Percentiles rank a stretch among this genome's conserved stretches.
Conservation (phyloP, 1,140 invertebrate species). For the Harpegnathos saltator region DNA sequence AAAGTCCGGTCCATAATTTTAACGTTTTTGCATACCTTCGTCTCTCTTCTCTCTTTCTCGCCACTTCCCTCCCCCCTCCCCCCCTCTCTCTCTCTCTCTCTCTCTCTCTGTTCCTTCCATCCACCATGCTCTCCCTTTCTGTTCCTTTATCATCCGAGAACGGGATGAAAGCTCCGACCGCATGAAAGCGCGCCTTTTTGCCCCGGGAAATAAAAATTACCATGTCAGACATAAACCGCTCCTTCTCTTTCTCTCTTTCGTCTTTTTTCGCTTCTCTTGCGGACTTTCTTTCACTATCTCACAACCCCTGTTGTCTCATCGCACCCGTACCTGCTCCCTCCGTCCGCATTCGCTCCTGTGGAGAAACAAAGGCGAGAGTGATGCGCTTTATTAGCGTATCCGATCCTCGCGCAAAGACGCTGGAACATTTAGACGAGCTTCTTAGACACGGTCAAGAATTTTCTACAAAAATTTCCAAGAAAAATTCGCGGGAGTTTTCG, state of each 20-base stretch:
- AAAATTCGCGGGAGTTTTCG: not conserved
- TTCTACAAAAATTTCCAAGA: not conserved
- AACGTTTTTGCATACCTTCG: slow-evolving; percentile 69
- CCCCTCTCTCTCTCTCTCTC: slow-evolving; percentile 5
- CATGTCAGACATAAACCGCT: slow-evolving; percentile 76
- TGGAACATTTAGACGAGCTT: not conserved
- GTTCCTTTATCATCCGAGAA: slow-evolving; percentile 73
- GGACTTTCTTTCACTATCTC: slow-evolving; percentile 45
- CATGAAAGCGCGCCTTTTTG: slow-evolving; percentile 76
- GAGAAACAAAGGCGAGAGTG: slow-evolving; percentile 39
- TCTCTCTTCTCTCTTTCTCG: not conserved
- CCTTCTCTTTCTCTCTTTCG: slow-evolving; percentile 38
- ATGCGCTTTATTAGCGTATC: slow-evolving; percentile 41
- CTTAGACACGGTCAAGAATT: slow-evolving; percentile 4
- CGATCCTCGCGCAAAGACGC: not conserved
- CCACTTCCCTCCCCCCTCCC: not conserved
- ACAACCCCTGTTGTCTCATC: slow-evolving; percentile 32
- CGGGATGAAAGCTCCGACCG: slow-evolving; percentile 75
- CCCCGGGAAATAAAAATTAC: slow-evolving; percentile 76
- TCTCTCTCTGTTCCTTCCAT: not conserved
- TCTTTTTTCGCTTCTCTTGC: slow-evolving; percentile 6
- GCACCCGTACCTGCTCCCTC: not conserved
- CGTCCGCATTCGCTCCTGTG: not conserved
- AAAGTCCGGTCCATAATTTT: slow-evolving; percentile 73
- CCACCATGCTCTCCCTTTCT: slow-evolving; percentile 56